These are phyloP conservation scores for Musca domestica DNA, from an alignment of 1,140 invertebrate genomes.

Conservation along the genomic window DNA sequence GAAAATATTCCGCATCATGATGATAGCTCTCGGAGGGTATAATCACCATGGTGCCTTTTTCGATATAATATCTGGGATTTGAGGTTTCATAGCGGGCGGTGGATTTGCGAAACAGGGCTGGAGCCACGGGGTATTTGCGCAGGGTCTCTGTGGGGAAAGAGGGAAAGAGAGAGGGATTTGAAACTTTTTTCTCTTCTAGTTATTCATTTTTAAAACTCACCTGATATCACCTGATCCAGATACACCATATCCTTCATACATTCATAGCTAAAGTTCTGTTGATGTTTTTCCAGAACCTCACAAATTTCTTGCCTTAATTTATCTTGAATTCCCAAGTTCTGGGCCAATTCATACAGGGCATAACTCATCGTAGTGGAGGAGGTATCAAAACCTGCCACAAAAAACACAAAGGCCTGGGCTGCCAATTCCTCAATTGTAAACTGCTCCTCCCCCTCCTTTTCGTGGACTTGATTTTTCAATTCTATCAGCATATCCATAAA, in stretches of 20 bases:
- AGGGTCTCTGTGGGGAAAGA: slow-evolving; percentile 38
- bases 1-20: slow-evolving; percentile 56
- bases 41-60: slow-evolving; percentile 48
- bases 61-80: slow-evolving; percentile 42
- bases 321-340: slow-evolving; percentile 62
- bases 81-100: slow-evolving; percentile 50
- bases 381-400: slow-evolving; percentile 67
- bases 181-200: neutral
- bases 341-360: slow-evolving; percentile 60
- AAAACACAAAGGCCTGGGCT: slow-evolving; percentile 51
- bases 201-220: neutral
- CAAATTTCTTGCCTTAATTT: slow-evolving; percentile 61
- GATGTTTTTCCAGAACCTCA: slow-evolving; percentile 55
- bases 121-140: slow-evolving; percentile 43
- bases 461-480: slow-evolving; percentile 34
- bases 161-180: too few species aligned
- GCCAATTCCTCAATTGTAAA: slow-evolving; percentile 40
- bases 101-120: slow-evolving; percentile 52
- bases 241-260: slow-evolving; percentile 55
- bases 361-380: slow-evolving; percentile 59
- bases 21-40: slow-evolving; percentile 62
- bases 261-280: slow-evolving; percentile 57
- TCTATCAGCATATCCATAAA: slow-evolving; percentile 53
- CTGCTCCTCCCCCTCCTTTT: slow-evolving; percentile 54
- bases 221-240: slow-evolving; percentile 14